Evolutionary conservation across 2,797 vertebrate genomes (phyloP), one percentile per base, ranked within the genome.

Genomic region (Halcyon badia): DNA sequence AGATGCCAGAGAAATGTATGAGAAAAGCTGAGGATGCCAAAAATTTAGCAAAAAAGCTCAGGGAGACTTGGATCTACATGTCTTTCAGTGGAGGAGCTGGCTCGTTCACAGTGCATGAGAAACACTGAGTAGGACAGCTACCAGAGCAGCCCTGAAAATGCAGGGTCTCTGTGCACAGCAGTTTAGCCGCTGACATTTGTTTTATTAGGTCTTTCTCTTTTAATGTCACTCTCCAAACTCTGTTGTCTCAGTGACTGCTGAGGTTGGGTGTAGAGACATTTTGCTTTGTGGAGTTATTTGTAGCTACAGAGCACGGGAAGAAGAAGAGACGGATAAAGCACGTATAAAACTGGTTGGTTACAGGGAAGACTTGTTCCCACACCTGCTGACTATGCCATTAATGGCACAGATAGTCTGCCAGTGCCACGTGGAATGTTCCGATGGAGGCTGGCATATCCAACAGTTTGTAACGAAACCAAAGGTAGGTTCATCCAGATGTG

Each of bases 391-490:
- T 31, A 0, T 3, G 33, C 0, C 10, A 52, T 42, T 88, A 54
- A 72, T 66, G 61, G 1, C 26, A 66, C n/a, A n/a, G 4, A 6
- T 51, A 12, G 21, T 7, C 77, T 54, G 24, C 10, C 54, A 26
- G 28, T 13, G 33, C 52, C 6, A 41, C 57, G 2, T 2, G 21
- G 31, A 88, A 41, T 0, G 0, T n/a, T 57, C 2, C 0, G 0
- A 39, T 2, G 18, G 66, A 78, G 56, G 8, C 35, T 66, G 66
- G 16, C 11, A 12, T 30, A 51, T 31, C 31, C 60, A 54, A 46
- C 42, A 68, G 25, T 20, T 49, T 73, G 20, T 41, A 49, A n/a
- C 22, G 62, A 91, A 79, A 60, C 31, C 83, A 71, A 12, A 76
- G n/a, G 24, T 56, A 73, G 35, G 31, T 69, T 94, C 69, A 14